Evolutionary conservation across 2,888 invertebrate species (phyloP).

Genomic region (Apocheima hispidaria): DNA sequence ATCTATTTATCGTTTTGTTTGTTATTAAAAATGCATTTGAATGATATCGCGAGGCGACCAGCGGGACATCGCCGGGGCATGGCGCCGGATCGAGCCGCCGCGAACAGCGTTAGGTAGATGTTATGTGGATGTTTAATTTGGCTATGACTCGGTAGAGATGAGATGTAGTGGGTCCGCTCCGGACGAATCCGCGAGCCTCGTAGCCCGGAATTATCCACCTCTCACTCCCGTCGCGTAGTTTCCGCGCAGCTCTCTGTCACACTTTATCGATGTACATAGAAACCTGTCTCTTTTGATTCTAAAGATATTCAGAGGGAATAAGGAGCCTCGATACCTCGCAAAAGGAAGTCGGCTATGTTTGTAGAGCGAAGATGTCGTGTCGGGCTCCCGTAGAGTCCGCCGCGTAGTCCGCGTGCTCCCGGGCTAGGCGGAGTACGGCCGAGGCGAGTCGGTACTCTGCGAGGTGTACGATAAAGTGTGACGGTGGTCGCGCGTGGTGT

Average conservation of each 20-base stretch:
- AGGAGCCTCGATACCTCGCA: neutral
- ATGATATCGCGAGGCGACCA: constrained; percentile 54
- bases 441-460: neutral
- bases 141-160: constrained; percentile 31
- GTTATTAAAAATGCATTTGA: constrained; percentile 62
- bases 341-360: neutral
- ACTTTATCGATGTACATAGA: constrained; percentile 50
- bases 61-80: constrained; percentile 38
- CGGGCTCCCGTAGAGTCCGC: too few relatives aligned
- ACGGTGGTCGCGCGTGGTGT: constrained; percentile 17
- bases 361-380: neutral
- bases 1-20: constrained; percentile 51
- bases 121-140: constrained; percentile 70
- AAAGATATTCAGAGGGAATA: neutral
- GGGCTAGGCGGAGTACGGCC: too few relatives aligned
- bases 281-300: neutral
- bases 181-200: neutral
- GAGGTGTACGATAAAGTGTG: constrained; percentile 37
- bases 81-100: constrained; percentile 39
- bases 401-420: neutral
- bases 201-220: neutral
- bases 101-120: constrained; percentile 82
- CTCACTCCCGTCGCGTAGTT: constrained; percentile 48
- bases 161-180: too few relatives aligned
- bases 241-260: constrained; percentile 61